Evolutionary conservation across 2,888 invertebrate genomes (phyloP).

Genomic region (Apocheima hispidaria): DNA sequence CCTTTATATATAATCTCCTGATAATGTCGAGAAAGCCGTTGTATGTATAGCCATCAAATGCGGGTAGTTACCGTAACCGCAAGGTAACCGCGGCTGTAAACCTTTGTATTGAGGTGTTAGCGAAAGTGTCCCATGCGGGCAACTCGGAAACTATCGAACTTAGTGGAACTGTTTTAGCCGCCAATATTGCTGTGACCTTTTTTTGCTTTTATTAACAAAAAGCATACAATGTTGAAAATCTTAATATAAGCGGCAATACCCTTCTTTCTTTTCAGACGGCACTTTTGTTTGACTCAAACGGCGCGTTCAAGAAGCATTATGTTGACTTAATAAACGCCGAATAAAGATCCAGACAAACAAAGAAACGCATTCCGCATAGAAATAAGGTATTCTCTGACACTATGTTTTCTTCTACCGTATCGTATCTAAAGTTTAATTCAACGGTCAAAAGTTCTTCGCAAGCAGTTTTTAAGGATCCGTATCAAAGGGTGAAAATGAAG

Average conservation of each 20-base stretch:
- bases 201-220: not conserved
- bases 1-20: not conserved
- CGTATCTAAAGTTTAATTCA: not conserved
- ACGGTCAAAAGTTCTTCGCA: not conserved
- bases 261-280: not conserved
- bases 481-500: no score
- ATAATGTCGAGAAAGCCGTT: not conserved
- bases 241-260: not conserved
- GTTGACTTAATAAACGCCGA: conserved; percentile 5
- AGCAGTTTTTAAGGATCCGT: not conserved
- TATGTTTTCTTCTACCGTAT: not conserved
- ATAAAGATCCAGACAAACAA: conserved; percentile 16
- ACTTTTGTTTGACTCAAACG: conserved; percentile 9
- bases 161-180: not conserved
- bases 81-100: conserved; percentile 12
- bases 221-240: not conserved
- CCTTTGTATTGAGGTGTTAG: conserved; percentile 7
- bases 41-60: conserved; percentile 7
- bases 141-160: not conserved
- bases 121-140: not conserved
- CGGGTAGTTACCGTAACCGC: conserved; percentile 14
- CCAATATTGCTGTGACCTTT: not conserved
- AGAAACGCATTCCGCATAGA: conserved; percentile 4
- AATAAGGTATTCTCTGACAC: not conserved
- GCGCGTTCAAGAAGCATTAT: not conserved